phyloP scores from a whole-genome alignment of 2,888 invertebrate genomes.

The Tetragonisca angustula region DNA sequence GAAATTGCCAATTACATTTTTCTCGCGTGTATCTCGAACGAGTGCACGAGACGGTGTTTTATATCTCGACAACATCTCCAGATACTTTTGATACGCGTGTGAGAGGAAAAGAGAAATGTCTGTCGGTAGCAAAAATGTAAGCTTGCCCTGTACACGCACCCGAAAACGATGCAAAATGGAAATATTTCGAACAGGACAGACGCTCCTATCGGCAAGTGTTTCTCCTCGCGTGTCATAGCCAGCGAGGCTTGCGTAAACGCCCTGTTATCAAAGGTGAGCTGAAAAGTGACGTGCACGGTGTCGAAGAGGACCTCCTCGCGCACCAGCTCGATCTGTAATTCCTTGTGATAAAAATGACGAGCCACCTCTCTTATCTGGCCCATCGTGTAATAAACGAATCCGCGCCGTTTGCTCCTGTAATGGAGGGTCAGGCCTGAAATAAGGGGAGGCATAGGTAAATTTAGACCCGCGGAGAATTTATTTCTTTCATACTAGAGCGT shows the following conservation, averaged over 20 bases:
- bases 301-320: slow-evolving; percentile 94
- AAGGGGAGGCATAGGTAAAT: slow-evolving; percentile 6
- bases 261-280: slow-evolving; percentile 96
- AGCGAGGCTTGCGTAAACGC: slow-evolving; percentile 94
- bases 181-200: slow-evolving; percentile 97
- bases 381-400: slow-evolving; percentile 98
- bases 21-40: too few species aligned
- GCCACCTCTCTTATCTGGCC: slow-evolving; percentile 97
- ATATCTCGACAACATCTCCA: too few species aligned
- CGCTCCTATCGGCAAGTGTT: slow-evolving; percentile 94
- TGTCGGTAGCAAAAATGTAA: neutral
- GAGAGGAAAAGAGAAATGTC: too few species aligned
- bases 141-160: slow-evolving; percentile 86
- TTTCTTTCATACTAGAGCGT: neutral
- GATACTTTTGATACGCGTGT: too few species aligned
- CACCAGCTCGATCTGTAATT: slow-evolving; percentile 95
- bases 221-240: slow-evolving; percentile 94
- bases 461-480: neutral
- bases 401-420: slow-evolving; percentile 95
- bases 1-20: neutral
- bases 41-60: too few species aligned
- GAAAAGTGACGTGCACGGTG: slow-evolving; percentile 96
- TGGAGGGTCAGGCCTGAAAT: slow-evolving; percentile 93
- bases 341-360: slow-evolving; percentile 96
- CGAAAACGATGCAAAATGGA: slow-evolving; percentile 98